Evolutionary conservation across 2,113 vertebrate genomes (phyloP), one percentile per base, ranked within the genome.

Genomic region (Astatoreochromis straeleni): DNA sequence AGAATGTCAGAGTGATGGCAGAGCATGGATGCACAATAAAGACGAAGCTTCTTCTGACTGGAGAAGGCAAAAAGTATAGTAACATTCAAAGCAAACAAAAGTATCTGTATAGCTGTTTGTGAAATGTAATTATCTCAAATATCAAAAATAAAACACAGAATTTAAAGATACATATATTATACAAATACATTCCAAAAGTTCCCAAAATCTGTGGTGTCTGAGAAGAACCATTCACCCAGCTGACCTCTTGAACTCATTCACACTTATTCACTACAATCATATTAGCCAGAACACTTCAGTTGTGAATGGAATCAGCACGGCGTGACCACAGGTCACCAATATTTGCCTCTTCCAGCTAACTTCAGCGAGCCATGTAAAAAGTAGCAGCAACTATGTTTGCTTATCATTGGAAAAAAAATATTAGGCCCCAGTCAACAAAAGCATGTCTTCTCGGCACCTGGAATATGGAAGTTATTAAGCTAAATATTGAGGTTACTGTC

Each of bases 1-100:
- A 94, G 94, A 94, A 95, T 94, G 92, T 93, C 93, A 94, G 87
- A 95, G 91, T 94, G 88, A 94, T 95, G 93, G 94, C 88, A 80
- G 78, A 85, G 92, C 85, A 89, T 88, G 88, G 93, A 93, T 90
- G 73, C 86, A 92, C 87, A 93, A 92, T 88, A 85, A 90, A 90
- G 81, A 91, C 47, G 70, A 68, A 85, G 89, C 87, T 85, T 90
- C 93, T 81, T 86, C 82, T 87, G 84, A 88, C 81, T 60, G 8
- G 13, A 87, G 17, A 86, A 21, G 80, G 40, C 26, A 49, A 58
- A 11, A 11, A 83, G 10, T 42, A 14, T 4, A 80, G 11, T 47
- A 8, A 51, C 29, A 63, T 65, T 65, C 14, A 57, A 29, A 55
- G 81, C n/a, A 51, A 31, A 19, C 6, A 51, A 51, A 81, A 7